Base-by-base conservation (phyloP, 2,113 vertebrate species). In the Bambusicola thoracicus region DNA sequence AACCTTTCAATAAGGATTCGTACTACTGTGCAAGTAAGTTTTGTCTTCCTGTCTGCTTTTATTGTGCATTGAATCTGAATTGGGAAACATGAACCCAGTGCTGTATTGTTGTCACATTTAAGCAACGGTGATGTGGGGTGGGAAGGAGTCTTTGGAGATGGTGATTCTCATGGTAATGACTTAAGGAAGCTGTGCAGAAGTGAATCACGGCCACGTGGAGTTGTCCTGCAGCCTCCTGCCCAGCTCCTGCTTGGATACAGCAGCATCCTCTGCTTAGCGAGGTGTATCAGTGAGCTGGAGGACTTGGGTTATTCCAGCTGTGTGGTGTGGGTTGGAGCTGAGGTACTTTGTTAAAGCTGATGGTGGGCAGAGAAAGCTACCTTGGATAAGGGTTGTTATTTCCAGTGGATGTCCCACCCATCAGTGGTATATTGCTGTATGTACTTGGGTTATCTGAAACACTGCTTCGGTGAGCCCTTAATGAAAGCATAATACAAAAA, bases 11-110 rank as follows among this genome's bases (percentile, higher is more conserved):
- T 95, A 99, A 98, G 90, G 99, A 99, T 25, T 97, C 97, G 25
- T 98, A 98, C 92, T 96, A 98, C 40, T 99, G 99, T 97, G 94
- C 98, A 95, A 97, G 99, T 99, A 97, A 98, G 98, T 92, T 74
- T 4, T 3, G 6, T 5, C 43, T n/a, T 34, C 18, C 21, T 12
- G 5, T 8, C 73, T 70, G 38, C 17, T 55, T 78, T 83, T 49
- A 17, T 51, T 80, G 77, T 90, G 78, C 15, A 3, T 55, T 85
- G 30, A 76, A 66, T 74, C 44, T 85, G 63, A 58, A 16, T 6
- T 5, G 56, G 38, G 77, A 92, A 69, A 55, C 59, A 11, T 4
- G 7, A 63, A 63, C 16, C 6, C 46, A 56, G 40, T 0, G 2
- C 20, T 89, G 56, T 44, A 7, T 89, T 81, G 88, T 90, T 41